Conservation (phyloP, 2,113 vertebrate species). For the Centropus bengalensis region DNA sequence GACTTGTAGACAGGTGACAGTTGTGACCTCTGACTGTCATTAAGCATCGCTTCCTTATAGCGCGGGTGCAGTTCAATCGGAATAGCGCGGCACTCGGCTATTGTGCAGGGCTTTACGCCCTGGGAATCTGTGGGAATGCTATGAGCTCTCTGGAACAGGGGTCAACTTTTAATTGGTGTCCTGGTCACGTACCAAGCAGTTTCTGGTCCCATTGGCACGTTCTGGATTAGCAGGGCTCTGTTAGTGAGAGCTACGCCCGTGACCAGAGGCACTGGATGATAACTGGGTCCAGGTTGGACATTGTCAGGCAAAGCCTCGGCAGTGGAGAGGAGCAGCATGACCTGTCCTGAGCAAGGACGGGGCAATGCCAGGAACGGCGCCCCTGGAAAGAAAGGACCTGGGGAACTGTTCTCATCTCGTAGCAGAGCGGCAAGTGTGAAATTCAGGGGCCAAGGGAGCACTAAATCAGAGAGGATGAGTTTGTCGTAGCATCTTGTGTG, state of each 20-base stretch:
- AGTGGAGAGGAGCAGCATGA: background rate
- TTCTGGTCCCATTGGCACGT: background rate
- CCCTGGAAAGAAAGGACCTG: accelerated
- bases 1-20: background rate
- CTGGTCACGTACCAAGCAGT: background rate
- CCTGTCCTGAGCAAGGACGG: background rate
- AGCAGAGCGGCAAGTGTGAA: accelerated
- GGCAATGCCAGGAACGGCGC: background rate
- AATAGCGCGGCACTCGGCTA: background rate
- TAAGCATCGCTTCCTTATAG: background rate
- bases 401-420: accelerated
- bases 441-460: background rate
- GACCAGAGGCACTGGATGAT: background rate
- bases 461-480: accelerated
- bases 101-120: background rate
- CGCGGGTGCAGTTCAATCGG: background rate
- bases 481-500: background rate
- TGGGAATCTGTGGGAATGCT: background rate
- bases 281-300: background rate
- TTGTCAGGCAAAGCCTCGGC: background rate
- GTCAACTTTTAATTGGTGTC: background rate
- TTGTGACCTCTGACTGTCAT: background rate
- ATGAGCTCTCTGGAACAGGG: background rate
- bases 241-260: background rate
- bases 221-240: background rate